phyloP scores from a whole-genome alignment of 2,888 invertebrate species.

The Acronicta aceris region DNA sequence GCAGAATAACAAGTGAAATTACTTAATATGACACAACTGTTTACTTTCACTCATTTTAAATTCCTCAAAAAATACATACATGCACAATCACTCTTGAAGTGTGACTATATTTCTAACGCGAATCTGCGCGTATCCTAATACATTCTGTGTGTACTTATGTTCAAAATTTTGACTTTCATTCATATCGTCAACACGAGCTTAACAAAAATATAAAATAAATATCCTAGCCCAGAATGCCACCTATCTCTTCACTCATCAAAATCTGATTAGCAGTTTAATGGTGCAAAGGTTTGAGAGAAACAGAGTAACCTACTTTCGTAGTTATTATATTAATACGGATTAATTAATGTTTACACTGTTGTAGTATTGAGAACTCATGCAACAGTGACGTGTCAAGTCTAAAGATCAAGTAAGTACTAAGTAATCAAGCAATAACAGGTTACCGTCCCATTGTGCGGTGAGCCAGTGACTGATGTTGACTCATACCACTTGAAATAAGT shows the following conservation, averaged over 20 bases:
- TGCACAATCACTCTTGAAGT: neutral
- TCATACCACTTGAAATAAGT: slow-evolving; percentile 12
- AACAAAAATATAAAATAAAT: too few relatives aligned
- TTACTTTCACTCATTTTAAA: slow-evolving; percentile 13
- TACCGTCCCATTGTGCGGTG: neutral
- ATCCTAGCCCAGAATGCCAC: too few relatives aligned
- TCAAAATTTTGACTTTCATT: too few relatives aligned
- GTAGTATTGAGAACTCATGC: slow-evolving; percentile 4
- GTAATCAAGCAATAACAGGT: slow-evolving; percentile 3
- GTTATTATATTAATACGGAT: too few relatives aligned
- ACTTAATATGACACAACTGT: slow-evolving; percentile 8
- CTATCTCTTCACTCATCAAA: too few relatives aligned
- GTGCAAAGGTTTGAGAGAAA: too few relatives aligned
- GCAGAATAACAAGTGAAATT: slow-evolving; percentile 21
- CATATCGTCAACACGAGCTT: too few relatives aligned
- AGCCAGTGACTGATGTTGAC: slow-evolving; percentile 9
- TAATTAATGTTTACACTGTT: neutral
- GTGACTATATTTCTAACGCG: too few relatives aligned
- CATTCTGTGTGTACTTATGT: too few relatives aligned
- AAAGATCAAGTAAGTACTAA: slow-evolving; percentile 16
- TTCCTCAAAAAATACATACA: neutral
- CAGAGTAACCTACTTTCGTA: too few relatives aligned
- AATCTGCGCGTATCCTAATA: too few relatives aligned
- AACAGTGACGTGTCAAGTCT: slow-evolving; percentile 8
- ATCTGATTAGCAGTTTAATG: too few relatives aligned